phyloP scores from a whole-genome alignment of 2,888 invertebrate species.

The Cantharis rufa region DNA sequence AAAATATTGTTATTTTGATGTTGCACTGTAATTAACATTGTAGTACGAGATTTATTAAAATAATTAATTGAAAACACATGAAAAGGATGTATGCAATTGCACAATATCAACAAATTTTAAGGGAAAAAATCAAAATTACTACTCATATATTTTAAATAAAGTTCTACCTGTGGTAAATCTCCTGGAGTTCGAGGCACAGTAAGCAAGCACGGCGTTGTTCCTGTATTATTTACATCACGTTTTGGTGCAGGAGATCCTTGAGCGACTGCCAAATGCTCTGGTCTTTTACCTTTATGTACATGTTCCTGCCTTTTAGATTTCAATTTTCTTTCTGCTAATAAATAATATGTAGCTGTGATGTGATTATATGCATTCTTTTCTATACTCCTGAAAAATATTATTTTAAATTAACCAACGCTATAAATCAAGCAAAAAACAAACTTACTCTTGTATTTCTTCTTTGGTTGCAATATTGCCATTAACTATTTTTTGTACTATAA shows the following conservation, averaged over 20 bases:
- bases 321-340: conserved; percentile 91
- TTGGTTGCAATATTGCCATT: conserved; percentile 92
- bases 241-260: conserved; percentile 43
- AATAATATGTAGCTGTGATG: conserved; percentile 96
- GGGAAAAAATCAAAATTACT: not conserved
- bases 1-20: not conserved
- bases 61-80: not conserved
- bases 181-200: conserved; percentile 71
- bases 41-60: not conserved
- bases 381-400: conserved; percentile 68
- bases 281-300: conserved; percentile 54
- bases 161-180: conserved; percentile 66
- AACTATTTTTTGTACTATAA: conserved; percentile 94
- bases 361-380: conserved; percentile 97
- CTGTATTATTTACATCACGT: conserved; percentile 43
- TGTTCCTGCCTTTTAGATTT: conserved; percentile 74
- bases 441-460: conserved; percentile 89
- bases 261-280: conserved; percentile 53
- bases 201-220: conserved; percentile 54
- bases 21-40: not conserved
- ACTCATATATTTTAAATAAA: not conserved
- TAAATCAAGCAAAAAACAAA: conserved; percentile 33
- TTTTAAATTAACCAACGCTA: not conserved
- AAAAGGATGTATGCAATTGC: not conserved
- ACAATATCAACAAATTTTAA: not conserved